Conservation (phyloP, 2,797 vertebrate genomes). For the Amniataba percoides region DNA sequence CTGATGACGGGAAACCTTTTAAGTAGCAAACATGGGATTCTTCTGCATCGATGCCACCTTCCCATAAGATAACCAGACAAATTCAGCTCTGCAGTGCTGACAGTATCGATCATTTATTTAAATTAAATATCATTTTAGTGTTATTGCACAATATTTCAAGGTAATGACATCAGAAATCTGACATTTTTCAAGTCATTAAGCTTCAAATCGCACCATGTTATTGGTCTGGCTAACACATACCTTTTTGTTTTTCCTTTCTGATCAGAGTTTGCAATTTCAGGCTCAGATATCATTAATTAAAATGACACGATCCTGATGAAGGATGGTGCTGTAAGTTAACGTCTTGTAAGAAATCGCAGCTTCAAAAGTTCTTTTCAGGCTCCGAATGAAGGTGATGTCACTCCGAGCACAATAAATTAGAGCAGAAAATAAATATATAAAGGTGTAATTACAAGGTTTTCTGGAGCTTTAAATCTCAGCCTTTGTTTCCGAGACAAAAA, state of each 20-base stretch:
- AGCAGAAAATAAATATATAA: too few species aligned
- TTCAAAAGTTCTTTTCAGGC: not conserved
- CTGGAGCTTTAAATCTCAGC: too few species aligned
- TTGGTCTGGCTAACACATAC: not conserved
- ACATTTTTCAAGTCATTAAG: too few species aligned
- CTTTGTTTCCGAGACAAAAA: not conserved
- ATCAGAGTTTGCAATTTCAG: not conserved
- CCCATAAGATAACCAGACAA: not conserved
- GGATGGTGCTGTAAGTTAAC: not conserved
- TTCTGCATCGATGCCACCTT: not conserved
- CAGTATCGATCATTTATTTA: not conserved
- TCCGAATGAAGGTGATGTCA: too few species aligned
- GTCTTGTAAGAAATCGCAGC: too few species aligned
- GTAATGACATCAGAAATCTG: not conserved
- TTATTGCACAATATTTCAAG: not conserved
- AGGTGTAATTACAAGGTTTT: too few species aligned
- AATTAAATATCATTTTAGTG: not conserved
- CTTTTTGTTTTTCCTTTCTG: not conserved
- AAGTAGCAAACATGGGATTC: not conserved
- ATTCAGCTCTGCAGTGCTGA: not conserved
- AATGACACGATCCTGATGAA: not conserved
- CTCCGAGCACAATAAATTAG: not conserved
- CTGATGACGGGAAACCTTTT: not conserved
- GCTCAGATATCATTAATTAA: too few species aligned
- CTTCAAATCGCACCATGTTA: not conserved